Conservation (phyloP, 1,140 invertebrate species). For the Lepidurus couesii region DNA sequence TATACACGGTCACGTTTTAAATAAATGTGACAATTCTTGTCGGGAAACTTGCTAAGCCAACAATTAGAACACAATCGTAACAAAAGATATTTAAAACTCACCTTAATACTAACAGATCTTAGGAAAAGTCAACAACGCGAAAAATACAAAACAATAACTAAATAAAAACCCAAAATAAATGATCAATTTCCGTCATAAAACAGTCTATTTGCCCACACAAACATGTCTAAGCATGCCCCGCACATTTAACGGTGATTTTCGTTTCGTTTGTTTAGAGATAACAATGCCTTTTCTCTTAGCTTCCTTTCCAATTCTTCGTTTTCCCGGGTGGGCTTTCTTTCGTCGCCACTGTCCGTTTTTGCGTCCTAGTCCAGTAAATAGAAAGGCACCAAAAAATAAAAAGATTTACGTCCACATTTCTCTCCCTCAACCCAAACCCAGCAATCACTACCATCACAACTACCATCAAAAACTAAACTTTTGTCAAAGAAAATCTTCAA, state of each 20-base stretch:
- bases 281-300: slow-evolving; percentile 75
- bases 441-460: slow-evolving; percentile 33
- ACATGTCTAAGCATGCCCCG: neutral
- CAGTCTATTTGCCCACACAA: neutral
- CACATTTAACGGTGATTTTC: slow-evolving; percentile 6
- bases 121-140: no score
- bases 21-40: no score
- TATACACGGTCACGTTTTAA: no score
- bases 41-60: no score
- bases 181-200: neutral
- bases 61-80: no score
- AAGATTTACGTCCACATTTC: slow-evolving; percentile 35
- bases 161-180: neutral
- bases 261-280: slow-evolving; percentile 57
- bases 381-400: slow-evolving; percentile 30
- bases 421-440: slow-evolving; percentile 28
- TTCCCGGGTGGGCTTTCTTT: slow-evolving; percentile 24
- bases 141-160: no score
- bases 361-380: slow-evolving; percentile 35
- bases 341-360: slow-evolving; percentile 35
- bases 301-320: slow-evolving; percentile 75
- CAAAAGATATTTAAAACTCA: no score
- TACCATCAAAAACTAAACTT: slow-evolving; percentile 41
- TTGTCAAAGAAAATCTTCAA: slow-evolving; percentile 41
- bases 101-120: no score